Base-by-base conservation (phyloP, 2,888 invertebrate genomes). In the Eupithecia exiguata region DNA sequence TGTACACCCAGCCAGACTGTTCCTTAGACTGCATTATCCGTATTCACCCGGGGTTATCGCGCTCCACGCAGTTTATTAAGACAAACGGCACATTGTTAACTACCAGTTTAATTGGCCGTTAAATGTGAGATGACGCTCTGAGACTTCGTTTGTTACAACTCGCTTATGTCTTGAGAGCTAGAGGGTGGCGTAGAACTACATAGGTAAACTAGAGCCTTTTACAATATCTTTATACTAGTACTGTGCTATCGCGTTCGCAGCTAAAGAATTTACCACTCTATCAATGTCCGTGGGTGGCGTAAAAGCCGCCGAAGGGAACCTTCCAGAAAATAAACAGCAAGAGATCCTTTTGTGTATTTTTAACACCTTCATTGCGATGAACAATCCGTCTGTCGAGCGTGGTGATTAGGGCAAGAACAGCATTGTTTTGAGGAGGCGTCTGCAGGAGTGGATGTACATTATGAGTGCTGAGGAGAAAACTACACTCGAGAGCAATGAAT, bases 61-160 rank as follows among this genome's bases (percentile, higher is more conserved):
- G 83, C 85, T 87, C 87, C 86, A 86, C 82, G 74, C 82, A 78
- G 80, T 88, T 91, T 89, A 91, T 91, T 88, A 88, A 89, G 91
- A 91, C 86, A 87, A 88, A 91, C 85, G 82, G 83, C 83, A 81
- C 84, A 84, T 83, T 81, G 84, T 86, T 86, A 89, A 88, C 87
- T 84, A 85, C 82, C 82, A 80, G 78, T 86, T 84, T 90, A 91
- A 90, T 90, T 88, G 89, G 84, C 88, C 81, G 87, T 91, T 86
- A 88, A 90, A 87, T 82, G 87, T 86, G 85, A 87, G 87, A 88
- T 86, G 88, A 86, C 80, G 82, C 80, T 78, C 71, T 75, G 72
- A 78, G 75, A 68, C 77, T 58, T 58, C 74, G 78, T 77, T 76
- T 74, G 76, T 68, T 73, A 71, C 43, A 30, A 62, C 70, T 68